phyloP scores from a whole-genome alignment of 2,888 invertebrate genomes.

The Mythimna impura region DNA sequence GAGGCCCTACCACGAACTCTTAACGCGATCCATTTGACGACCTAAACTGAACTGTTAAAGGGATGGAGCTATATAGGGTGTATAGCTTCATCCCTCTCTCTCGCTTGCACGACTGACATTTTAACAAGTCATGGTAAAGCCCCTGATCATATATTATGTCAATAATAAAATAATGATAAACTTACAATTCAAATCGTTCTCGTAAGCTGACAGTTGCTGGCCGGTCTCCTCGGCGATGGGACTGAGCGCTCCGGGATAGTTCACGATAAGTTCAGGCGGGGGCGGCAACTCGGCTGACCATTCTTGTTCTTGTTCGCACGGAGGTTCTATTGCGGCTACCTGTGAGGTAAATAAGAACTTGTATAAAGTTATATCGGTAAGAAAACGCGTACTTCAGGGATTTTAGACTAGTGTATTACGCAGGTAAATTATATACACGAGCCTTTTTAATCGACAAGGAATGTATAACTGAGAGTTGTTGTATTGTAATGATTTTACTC shows the following conservation, averaged over 20 bases:
- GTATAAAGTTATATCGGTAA: too few relatives aligned
- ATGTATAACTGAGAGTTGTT: not conserved
- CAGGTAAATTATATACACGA: not conserved
- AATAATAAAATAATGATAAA: too few relatives aligned
- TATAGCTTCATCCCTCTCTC: too few relatives aligned
- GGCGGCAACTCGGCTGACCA: conserved; percentile 71
- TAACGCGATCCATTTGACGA: too few relatives aligned
- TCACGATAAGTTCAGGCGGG: conserved; percentile 83
- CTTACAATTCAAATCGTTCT: conserved; percentile 84
- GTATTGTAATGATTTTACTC: not conserved
- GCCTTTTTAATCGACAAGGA: not conserved
- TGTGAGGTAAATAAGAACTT: conserved; percentile 51
- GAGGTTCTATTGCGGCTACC: conserved; percentile 79
- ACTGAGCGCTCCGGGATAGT: conserved; percentile 84
- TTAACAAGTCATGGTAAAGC: too few relatives aligned
- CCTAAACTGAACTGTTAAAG: too few relatives aligned
- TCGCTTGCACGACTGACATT: too few relatives aligned
- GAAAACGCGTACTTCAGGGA: too few relatives aligned
- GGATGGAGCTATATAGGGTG: too few relatives aligned
- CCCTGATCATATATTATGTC: too few relatives aligned
- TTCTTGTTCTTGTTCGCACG: conserved; percentile 66
- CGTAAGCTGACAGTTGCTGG: conserved; percentile 84
- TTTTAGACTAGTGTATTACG: not conserved
- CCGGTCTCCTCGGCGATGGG: conserved; percentile 86
- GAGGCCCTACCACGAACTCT: too few relatives aligned